Evolutionary conservation across 2,888 invertebrate genomes (phyloP).

Genomic region (Cheilosia grossa): DNA sequence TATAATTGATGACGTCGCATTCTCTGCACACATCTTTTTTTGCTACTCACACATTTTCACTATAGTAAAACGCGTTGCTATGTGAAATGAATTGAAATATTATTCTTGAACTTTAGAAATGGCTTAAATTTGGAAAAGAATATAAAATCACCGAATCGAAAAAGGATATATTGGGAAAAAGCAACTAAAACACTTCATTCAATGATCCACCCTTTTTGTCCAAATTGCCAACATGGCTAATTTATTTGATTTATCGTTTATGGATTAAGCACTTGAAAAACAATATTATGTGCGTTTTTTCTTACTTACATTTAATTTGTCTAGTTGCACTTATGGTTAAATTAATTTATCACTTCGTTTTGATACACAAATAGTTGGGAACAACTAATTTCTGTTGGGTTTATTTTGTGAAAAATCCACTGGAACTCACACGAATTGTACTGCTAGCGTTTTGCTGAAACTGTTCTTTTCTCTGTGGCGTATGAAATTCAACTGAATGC

Average conservation of each 20-base stretch:
- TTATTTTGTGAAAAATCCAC: conserved; percentile 56
- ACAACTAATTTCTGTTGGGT: conserved; percentile 44
- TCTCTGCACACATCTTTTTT: conserved; percentile 26
- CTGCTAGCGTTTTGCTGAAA: conserved; percentile 6
- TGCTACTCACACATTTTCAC: conserved; percentile 8
- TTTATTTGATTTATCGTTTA: background rate
- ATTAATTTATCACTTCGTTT: conserved; percentile 20
- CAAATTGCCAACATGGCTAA: conserved; percentile 41
- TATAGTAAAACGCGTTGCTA: conserved; percentile 42
- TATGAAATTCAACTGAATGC: conserved; percentile 80
- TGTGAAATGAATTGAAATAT: conserved; percentile 35
- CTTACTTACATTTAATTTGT: conserved; percentile 47
- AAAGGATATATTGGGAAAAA: background rate
- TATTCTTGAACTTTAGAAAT: conserved; percentile 57
- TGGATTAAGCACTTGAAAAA: conserved; percentile 12
- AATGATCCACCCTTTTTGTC: conserved; percentile 18
- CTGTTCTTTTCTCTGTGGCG: conserved; percentile 78
- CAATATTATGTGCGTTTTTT: conserved; percentile 6
- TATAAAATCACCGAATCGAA: too few relatives aligned
- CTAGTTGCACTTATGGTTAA: conserved; percentile 32
- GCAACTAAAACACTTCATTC: background rate
- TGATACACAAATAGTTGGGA: conserved; percentile 59
- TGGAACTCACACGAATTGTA: conserved; percentile 67
- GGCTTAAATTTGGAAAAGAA: background rate
- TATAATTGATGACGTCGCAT: conserved; percentile 67